Evolutionary conservation across 2,113 vertebrate species (phyloP), one percentile per base, ranked within the genome.

Genomic region (Mugil cephalus): DNA sequence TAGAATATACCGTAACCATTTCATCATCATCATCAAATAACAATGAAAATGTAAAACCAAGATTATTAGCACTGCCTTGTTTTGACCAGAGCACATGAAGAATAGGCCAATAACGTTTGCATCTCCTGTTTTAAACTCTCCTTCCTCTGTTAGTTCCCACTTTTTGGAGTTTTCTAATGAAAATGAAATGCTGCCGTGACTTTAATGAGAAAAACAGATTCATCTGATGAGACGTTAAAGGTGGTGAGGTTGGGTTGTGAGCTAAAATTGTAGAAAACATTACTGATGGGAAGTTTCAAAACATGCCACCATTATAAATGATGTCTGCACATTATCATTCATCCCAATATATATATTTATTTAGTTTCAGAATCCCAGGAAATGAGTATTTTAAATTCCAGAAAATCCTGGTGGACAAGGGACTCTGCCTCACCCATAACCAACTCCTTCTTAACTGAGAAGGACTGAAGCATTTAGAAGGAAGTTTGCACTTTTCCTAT

Each of bases 401-500:
- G 15, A 30, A 67, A 51, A 47, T 59, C n/a, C n/a, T 39, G 1
- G 0, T 30, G 3, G 5, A 58, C 14, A 17, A 55, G 8, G 12
- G 9, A 36, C 13, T 46, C n/a, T 19, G 7, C 35, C 53, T 60
- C 18, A 3, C 48, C 62, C 34, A 40, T 67, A 52, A 38, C 53
- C 17, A 43, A 34, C 36, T 54, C 59, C 18, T 40, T 36, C 19
- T 51, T 15, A 42, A 58, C 24, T 50, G 21, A 4, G 54, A 56
- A 63, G 58, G 65, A 35, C 24, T 5, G 1, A 34, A 15, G 39
- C n/a, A 11, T 17, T 54, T 13, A 66, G 11, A 39, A 43, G 3
- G 10, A 54, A 70, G 48, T 36, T 30, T 42, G 3, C 12, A 17
- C 19, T 60, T 46, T 4, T 14, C 35, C 48, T 30, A 56, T 75